These are phyloP conservation scores for Zosterops lateralis DNA, from an alignment of 2,113 vertebrate species.

Conservation along the genomic window DNA sequence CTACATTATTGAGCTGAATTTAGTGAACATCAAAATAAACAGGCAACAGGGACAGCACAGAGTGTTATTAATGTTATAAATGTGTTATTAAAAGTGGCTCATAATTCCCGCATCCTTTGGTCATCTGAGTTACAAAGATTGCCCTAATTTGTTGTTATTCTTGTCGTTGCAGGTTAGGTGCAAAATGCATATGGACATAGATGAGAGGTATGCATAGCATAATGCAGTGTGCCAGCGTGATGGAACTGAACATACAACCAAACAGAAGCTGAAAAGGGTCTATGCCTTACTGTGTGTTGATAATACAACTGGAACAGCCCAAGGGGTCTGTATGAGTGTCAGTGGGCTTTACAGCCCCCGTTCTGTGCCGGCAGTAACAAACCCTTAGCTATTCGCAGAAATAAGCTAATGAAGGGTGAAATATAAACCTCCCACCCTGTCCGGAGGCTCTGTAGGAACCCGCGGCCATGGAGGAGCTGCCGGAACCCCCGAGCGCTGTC, in stretches of 20 bases:
- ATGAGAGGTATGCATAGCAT: not conserved
- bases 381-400: not conserved
- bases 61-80: too few species aligned
- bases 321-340: accelerated
- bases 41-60: not conserved
- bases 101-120: not conserved
- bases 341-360: not conserved
- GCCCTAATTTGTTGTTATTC: not conserved
- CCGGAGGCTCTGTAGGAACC: too few species aligned
- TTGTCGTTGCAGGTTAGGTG: not conserved
- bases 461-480: not conserved
- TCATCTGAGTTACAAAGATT: not conserved
- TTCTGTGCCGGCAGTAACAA: not conserved
- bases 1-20: not conserved
- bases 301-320: accelerated
- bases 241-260: too few species aligned
- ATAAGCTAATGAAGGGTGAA: too few species aligned
- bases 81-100: not conserved
- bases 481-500: too few species aligned
- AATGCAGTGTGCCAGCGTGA: accelerated
- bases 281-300: accelerated
- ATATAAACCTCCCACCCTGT: accelerated
- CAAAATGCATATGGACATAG: accelerated
- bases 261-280: not conserved
- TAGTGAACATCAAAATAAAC: not conserved